These are phyloP conservation scores for Ophion ellenae DNA, from an alignment of 2,888 invertebrate species.

Conservation along the genomic window DNA sequence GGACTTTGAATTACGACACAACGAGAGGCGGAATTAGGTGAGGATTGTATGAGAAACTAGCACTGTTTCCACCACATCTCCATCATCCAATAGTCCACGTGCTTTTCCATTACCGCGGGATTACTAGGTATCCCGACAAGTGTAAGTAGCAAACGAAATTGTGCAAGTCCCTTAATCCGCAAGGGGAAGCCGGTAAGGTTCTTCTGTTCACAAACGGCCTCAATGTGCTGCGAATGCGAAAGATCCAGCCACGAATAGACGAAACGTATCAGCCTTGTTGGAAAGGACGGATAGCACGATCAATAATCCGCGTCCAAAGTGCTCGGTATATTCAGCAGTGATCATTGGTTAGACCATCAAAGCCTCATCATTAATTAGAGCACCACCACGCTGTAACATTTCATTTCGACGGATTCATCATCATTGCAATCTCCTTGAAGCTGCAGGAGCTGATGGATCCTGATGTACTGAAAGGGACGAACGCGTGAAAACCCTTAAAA, in stretches of 20 bases:
- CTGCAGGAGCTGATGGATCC: not conserved
- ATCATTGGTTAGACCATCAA: not conserved
- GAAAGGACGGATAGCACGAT: not conserved
- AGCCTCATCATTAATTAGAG: not conserved
- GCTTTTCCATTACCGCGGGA: constrained; percentile 9
- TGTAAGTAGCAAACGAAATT: not conserved
- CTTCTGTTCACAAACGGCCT: not conserved
- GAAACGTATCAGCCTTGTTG: not conserved
- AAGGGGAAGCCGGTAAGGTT: not conserved
- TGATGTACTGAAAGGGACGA: not conserved
- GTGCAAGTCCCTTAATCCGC: not conserved
- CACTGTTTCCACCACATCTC: not conserved
- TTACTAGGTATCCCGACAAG: not conserved
- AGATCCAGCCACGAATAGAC: not conserved
- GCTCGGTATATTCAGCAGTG: too few species aligned
- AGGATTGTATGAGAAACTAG: constrained; percentile 50
- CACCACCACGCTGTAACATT: not conserved
- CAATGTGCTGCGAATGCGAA: not conserved
- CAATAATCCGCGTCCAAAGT: not conserved
- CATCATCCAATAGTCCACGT: not conserved
- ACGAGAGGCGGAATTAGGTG: constrained; percentile 88
- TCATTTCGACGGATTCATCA: not conserved
- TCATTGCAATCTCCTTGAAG: not conserved
- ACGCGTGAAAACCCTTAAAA: constrained; percentile 45
- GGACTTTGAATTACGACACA: constrained; percentile 87